Evolutionary conservation across 2,888 invertebrate species (phyloP).

Genomic region (Catotricha subobsoleta): DNA sequence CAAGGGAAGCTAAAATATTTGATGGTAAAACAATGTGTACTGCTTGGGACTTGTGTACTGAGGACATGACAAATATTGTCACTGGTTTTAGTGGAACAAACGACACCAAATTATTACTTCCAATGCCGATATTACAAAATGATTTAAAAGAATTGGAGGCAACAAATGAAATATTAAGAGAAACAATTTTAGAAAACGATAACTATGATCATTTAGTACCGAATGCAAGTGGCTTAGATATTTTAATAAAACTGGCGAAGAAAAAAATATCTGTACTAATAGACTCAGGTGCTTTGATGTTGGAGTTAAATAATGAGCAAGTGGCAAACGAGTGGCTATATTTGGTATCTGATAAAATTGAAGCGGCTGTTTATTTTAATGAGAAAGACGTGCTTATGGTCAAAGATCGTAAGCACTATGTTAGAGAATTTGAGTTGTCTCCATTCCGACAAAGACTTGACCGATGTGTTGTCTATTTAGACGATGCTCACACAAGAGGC

Average conservation of each 20-base stretch:
- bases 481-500: constrained; percentile 3
- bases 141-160: constrained; percentile 1
- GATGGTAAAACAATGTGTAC: constrained; percentile 1
- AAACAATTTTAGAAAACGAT: constrained; percentile 2
- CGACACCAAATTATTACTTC: constrained; percentile 3
- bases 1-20: constrained; percentile 2
- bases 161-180: neutral
- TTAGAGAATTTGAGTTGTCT: constrained; percentile 3
- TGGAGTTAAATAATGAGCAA: constrained; percentile 3
- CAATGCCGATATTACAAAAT: constrained; percentile 3
- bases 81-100: constrained; percentile 6
- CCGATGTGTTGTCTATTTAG: constrained; percentile 5
- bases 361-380: constrained; percentile 5
- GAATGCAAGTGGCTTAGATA: neutral
- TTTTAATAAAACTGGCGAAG: neutral
- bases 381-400: neutral
- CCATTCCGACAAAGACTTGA: constrained; percentile 1
- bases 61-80: neutral
- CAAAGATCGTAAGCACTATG: neutral
- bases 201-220: neutral
- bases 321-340: constrained; percentile 1
- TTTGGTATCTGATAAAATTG: neutral
- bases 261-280: neutral
- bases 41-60: constrained; percentile 3
- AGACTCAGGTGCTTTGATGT: constrained; percentile 3